These are phyloP conservation scores for Corythoichthys haematopterus DNA, from an alignment of 2,113 vertebrate species.

Conservation along the genomic window DNA sequence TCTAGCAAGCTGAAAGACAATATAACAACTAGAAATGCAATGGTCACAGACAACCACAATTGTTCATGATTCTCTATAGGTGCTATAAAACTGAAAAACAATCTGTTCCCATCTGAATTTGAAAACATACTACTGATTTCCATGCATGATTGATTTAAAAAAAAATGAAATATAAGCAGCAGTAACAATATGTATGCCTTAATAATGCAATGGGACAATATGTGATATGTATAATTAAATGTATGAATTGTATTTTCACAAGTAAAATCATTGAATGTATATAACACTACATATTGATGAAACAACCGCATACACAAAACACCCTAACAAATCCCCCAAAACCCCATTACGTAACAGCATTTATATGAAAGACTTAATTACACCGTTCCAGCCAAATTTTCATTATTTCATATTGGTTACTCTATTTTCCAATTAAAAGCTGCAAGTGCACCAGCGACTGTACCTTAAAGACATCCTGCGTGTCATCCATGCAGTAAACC, in stretches of 20 bases:
- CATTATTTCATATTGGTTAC: too few species aligned
- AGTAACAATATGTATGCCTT: neutral
- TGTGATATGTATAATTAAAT: neutral
- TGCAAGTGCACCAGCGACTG: neutral
- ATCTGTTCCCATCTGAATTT: constrained; percentile 9
- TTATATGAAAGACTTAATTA: too few species aligned
- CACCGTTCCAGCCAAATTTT: too few species aligned
- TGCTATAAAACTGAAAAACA: neutral
- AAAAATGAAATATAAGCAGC: neutral
- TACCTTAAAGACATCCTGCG: constrained; percentile 93
- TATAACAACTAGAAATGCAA: neutral
- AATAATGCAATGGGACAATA: neutral
- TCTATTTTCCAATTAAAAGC: too few species aligned
- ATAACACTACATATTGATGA: too few species aligned
- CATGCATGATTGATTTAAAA: neutral
- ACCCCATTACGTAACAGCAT: too few species aligned
- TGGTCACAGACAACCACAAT: neutral
- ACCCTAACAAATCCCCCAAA: too few species aligned
- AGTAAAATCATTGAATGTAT: too few species aligned
- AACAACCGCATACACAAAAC: too few species aligned
- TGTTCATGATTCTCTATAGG: neutral
- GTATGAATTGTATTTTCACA: too few species aligned
- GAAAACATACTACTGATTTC: neutral
- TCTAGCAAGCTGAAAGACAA: neutral
- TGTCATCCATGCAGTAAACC: constrained; percentile 95